Evolutionary conservation across 2,888 invertebrate species (phyloP).

Genomic region (Pheosia tremula): DNA sequence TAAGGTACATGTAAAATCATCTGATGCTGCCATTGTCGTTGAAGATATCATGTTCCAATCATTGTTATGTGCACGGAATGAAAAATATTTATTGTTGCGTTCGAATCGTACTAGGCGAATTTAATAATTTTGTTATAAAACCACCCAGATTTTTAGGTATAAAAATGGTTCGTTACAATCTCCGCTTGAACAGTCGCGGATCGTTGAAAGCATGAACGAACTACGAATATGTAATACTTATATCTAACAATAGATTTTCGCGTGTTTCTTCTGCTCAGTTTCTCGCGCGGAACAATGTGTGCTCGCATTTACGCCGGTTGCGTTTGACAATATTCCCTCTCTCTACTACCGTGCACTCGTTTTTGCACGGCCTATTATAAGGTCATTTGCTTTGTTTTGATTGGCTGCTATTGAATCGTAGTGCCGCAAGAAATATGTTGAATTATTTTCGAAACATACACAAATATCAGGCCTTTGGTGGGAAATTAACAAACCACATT

Average conservation of each 20-base stretch:
- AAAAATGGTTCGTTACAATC: neutral
- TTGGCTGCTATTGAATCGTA: neutral
- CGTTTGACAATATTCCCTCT: constrained; percentile 4
- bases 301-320: constrained; percentile 12
- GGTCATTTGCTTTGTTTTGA: constrained; percentile 6
- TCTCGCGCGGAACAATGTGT: constrained; percentile 31
- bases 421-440: neutral
- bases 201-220: neutral
- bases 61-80: too few relatives aligned
- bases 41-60: too few relatives aligned
- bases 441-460: neutral
- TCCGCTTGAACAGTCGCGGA: neutral
- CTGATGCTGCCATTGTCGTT: too few relatives aligned
- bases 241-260: constrained; percentile 29
- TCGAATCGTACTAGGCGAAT: too few relatives aligned
- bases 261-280: constrained; percentile 27
- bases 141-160: too few relatives aligned
- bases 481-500: too few relatives aligned
- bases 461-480: too few relatives aligned
- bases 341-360: neutral
- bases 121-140: too few relatives aligned
- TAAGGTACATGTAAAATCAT: too few relatives aligned
- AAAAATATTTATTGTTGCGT: too few relatives aligned
- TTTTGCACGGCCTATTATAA: constrained; percentile 3
- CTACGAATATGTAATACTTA: constrained; percentile 22